phyloP scores from a whole-genome alignment of 2,888 invertebrate species.

The Catocala nupta region DNA sequence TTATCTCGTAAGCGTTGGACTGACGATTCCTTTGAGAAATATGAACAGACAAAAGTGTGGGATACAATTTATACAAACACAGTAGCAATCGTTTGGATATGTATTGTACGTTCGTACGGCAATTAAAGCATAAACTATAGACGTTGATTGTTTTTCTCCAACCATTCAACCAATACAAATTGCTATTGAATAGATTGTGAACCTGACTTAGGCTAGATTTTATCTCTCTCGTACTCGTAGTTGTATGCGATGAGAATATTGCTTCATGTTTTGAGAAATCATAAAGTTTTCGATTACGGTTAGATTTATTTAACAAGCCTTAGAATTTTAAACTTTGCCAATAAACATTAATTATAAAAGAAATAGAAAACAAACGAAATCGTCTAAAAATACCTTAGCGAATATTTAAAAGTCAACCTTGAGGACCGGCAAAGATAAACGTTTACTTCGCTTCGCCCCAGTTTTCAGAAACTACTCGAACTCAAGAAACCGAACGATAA shows the following conservation, averaged over 20 bases:
- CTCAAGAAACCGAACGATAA: too few species aligned
- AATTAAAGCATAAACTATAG: constrained; percentile 1
- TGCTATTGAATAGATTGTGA: constrained; percentile 10
- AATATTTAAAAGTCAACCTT: constrained; percentile 21
- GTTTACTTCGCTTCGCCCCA: neutral
- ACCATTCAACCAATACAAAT: constrained; percentile 9
- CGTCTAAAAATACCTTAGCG: neutral
- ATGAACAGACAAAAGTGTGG: constrained; percentile 27
- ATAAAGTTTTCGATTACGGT: too few species aligned
- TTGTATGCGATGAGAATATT: too few species aligned
- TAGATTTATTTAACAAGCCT: too few species aligned
- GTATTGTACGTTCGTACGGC: neutral
- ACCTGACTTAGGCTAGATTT: neutral
- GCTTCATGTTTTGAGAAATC: too few species aligned
- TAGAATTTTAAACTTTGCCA: too few species aligned
- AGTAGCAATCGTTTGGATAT: neutral
- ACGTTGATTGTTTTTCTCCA: constrained; percentile 10
- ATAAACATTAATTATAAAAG: neutral
- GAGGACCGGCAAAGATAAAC: constrained; percentile 9
- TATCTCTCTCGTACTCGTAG: too few species aligned
- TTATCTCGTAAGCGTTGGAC: constrained; percentile 31
- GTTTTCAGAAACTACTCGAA: too few species aligned
- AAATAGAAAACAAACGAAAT: neutral
- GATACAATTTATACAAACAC: constrained; percentile 9
- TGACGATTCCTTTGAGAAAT: constrained; percentile 25